These are phyloP conservation scores for Neoniphon sammara DNA, from an alignment of 2,797 vertebrate genomes.

Conservation along the genomic window DNA sequence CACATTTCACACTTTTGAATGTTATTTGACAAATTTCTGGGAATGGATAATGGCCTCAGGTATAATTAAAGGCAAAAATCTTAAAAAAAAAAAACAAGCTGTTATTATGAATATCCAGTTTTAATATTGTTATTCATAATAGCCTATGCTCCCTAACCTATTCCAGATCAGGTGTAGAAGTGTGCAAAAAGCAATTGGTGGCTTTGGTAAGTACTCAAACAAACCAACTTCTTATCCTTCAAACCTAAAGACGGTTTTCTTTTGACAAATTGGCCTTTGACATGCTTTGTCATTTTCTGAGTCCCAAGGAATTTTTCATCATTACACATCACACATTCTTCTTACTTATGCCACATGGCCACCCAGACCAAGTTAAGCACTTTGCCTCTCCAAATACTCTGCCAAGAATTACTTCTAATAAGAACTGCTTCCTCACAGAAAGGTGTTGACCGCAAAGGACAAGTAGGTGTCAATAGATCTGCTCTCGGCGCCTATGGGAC, in stretches of 20 bases:
- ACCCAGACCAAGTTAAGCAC: constrained; percentile 79
- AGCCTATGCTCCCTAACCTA: constrained; percentile 4
- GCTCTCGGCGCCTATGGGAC: constrained; percentile 76
- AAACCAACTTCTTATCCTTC: constrained; percentile 19
- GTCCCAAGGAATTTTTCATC: constrained; percentile 68
- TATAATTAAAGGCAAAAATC: constrained; percentile 1
- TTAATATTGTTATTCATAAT: constrained; percentile 16
- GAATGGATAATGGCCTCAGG: constrained; percentile 2
- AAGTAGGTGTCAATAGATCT: constrained; percentile 87
- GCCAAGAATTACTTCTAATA: constrained; percentile 78
- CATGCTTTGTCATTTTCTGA: constrained; percentile 66
- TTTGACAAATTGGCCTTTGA: constrained; percentile 64
- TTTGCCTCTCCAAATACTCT: constrained; percentile 75
- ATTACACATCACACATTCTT: constrained; percentile 62
- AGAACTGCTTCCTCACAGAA: constrained; percentile 75
- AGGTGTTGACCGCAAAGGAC: constrained; percentile 82
- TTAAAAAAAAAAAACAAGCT: background rate
- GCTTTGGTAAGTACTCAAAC: constrained; percentile 34
- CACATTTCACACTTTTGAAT: constrained; percentile 11
- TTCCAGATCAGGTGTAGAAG: background rate
- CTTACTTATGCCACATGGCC: constrained; percentile 52
- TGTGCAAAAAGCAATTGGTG: constrained; percentile 44
- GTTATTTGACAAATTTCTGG: constrained; percentile 14
- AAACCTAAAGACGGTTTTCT: constrained; percentile 44
- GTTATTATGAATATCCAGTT: background rate